Base-by-base conservation (phyloP, 2,888 invertebrate species). In the Alloplasta piceator region DNA sequence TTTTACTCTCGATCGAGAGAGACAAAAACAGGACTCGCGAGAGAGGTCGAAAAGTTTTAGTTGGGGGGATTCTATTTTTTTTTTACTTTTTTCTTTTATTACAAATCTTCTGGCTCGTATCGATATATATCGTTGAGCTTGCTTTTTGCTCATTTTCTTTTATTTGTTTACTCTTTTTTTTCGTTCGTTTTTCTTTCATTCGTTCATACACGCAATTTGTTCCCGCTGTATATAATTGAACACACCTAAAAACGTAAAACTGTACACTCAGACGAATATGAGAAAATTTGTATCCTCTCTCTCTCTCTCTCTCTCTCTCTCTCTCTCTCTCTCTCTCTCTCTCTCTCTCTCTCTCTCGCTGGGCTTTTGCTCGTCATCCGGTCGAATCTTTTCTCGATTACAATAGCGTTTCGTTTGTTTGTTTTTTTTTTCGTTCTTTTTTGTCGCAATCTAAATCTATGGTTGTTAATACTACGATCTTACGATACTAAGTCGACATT, bases 191-290 rank as follows among this genome's bases (percentile, higher is more conserved):
- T 63, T 64, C 43, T 12, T 70, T 70, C 52, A 63, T 71, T 75
- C 72, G 77, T 82, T 85, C 87, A 86, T 87, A 89, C 87, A 88
- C 87, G 85, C 86, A 85, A 86, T 89, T 90, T 90, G 89, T 88
- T 90, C 89, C 89, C 90, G 85, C 87, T 86, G 87, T 89, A 89
- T 89, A 89, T 85, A 88, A 90, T 87, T 89, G 90, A 89, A 90
- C 88, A 88, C 86, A 89, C 89, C 88, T 87, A 86, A 87, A 85
- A 87, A 86, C 83, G 79, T 85, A 85, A 86, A 84, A 85, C 87
- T 89, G 86, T 88, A 88, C 88, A 88, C 83, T 83, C 83, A 55
- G 39, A 63, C 48, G 46, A 41, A 66, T 6, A 66, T 38, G 50
- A 16, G 66, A 50, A 12, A 74, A 26, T 46, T 16, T 41, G 12